Evolutionary conservation across 2,888 invertebrate genomes (phyloP).

Genomic region (Tachystola acroxantha): DNA sequence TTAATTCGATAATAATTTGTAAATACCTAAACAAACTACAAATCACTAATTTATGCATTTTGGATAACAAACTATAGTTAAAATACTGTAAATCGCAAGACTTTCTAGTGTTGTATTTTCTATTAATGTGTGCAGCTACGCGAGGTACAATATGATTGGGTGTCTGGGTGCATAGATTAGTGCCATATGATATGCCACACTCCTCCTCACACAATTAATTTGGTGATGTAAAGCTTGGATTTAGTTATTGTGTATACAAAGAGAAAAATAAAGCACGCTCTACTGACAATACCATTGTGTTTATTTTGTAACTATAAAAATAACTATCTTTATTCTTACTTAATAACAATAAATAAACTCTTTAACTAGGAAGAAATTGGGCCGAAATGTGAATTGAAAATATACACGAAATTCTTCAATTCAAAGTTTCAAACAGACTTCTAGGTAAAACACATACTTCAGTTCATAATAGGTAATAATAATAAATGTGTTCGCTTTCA

Average conservation of each 20-base stretch:
- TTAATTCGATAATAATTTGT: not conserved
- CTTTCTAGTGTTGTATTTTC: too few species aligned
- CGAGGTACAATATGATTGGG: not conserved
- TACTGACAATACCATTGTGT: not conserved
- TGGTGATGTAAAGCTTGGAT: not conserved
- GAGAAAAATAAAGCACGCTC: conserved; percentile 2
- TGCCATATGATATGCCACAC: not conserved
- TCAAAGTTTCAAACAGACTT: too few species aligned
- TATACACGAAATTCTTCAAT: too few species aligned
- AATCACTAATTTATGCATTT: not conserved
- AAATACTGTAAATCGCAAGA: too few species aligned
- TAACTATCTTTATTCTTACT: not conserved
- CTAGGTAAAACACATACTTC: too few species aligned
- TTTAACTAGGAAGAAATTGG: too few species aligned
- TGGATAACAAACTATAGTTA: too few species aligned
- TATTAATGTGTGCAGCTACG: not conserved
- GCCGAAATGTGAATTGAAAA: too few species aligned
- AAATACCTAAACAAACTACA: not conserved
- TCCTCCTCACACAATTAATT: not conserved
- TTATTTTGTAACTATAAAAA: not conserved
- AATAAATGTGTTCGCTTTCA: too few species aligned
- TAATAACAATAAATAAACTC: too few species aligned
- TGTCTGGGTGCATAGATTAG: not conserved
- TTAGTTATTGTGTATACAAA: not conserved
- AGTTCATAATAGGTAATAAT: too few species aligned